phyloP scores from a whole-genome alignment of 2,888 invertebrate species.

The Caradrina kadenii region DNA sequence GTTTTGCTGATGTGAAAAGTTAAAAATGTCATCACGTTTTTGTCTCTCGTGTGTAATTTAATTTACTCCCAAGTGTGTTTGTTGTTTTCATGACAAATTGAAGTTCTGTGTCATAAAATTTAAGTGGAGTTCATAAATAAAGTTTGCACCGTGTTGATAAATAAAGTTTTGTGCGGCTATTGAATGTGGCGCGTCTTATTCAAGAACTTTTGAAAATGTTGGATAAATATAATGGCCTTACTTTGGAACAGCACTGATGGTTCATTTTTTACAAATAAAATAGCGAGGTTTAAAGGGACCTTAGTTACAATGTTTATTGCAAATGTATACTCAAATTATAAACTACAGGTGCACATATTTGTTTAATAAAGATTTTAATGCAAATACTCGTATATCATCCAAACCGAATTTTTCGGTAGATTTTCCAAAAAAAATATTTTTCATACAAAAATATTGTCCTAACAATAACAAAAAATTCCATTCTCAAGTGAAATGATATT shows the following conservation, averaged over 20 bases:
- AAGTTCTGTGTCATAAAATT: slow-evolving; percentile 31
- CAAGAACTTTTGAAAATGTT: neutral
- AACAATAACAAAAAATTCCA: too few species aligned
- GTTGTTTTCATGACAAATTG: slow-evolving; percentile 36
- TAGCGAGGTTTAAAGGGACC: neutral
- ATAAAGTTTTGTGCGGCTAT: neutral
- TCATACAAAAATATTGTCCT: too few species aligned
- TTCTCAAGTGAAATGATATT: too few species aligned
- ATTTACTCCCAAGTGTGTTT: slow-evolving; percentile 25
- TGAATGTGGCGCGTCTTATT: neutral
- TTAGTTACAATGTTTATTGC: too few species aligned
- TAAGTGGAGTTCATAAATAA: slow-evolving; percentile 24
- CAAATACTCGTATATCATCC: too few species aligned
- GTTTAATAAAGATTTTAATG: too few species aligned
- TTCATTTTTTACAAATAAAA: neutral
- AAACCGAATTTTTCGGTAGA: too few species aligned
- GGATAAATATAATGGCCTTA: slow-evolving; percentile 6
- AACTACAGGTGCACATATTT: too few species aligned
- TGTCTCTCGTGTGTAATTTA: slow-evolving; percentile 41
- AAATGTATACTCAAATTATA: too few species aligned
- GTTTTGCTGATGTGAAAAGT: slow-evolving; percentile 54
- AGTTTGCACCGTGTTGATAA: slow-evolving; percentile 5
- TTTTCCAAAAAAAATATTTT: too few species aligned
- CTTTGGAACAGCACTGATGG: neutral
- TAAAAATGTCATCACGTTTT: slow-evolving; percentile 43